Evolutionary conservation across 2,888 invertebrate species (phyloP), one percentile per base, ranked within the genome.

Genomic region (Acleris cristana): DNA sequence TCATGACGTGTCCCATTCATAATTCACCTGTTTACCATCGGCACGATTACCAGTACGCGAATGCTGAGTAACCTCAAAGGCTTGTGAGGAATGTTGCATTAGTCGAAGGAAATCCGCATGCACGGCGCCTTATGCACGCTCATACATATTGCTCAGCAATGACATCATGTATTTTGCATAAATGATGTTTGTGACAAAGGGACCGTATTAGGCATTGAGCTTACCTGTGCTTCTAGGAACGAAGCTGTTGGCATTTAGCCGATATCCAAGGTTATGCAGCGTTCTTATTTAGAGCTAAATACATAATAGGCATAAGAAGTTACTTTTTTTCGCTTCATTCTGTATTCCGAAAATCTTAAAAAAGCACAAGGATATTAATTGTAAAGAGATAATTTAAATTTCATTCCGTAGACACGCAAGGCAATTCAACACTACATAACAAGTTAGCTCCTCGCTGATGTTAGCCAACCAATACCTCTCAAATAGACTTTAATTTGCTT

Each of bases 71-170:
- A 89, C 77, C 74, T 74, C 74, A 66, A 73, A 83, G 86, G 82
- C 83, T 81, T 84, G 88, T 82, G 69, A 76, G 86, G 90, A 89
- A 92, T 92, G 87, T 78, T 86, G 88, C 88, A 87, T 83, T 81
- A 79, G 82, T 79, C 85, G 87, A 86, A 90, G 90, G 92, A 91
- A 90, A 91, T 92, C 90, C 90, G 92, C 88, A 82, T 85, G 87
- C 86, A 88, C 86, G 76, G 76, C 77, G 74, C 77, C 84, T 83
- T 80, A 76, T 79, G 76, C 80, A 78, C 75, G 80, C 84, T 82
- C 83, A 82, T 84, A 83, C 80, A 79, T 82, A 76, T 77, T 78
- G 75, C 76, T 79, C 76, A 77, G 74, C 73, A 79, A 81, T 90
- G 89, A 89, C 84, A 87, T 89, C 90, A 88, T 86, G 77, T 63